Percentiles rank a stretch among this genome's conserved stretches.
phyloP scores from a whole-genome alignment of 2,113 vertebrate species.

The Terrapene triunguis region DNA sequence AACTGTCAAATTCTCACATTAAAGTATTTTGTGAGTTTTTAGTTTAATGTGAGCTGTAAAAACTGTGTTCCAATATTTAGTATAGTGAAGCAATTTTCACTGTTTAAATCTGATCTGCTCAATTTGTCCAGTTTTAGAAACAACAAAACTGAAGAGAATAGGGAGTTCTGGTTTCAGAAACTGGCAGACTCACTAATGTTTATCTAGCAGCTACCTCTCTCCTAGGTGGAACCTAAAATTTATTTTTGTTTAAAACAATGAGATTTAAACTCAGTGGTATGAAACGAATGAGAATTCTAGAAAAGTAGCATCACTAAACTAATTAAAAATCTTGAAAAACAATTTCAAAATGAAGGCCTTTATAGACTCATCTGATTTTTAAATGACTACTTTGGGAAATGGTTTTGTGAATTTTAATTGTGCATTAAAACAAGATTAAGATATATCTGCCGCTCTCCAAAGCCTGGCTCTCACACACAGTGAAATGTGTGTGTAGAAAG shows the following conservation, averaged over 20 bases:
- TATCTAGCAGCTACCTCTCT: background rate
- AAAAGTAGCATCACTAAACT: background rate
- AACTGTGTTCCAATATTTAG: background rate
- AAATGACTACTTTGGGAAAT: background rate
- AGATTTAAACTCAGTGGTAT: background rate
- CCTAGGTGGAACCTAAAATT: constrained; percentile 13
- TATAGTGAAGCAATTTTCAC: background rate
- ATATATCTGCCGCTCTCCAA: background rate
- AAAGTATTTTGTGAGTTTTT: background rate
- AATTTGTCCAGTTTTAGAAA: constrained; percentile 26
- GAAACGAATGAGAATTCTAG: background rate
- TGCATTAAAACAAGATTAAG: background rate
- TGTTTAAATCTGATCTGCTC: background rate
- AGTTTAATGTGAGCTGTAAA: background rate
- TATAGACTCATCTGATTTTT: background rate
- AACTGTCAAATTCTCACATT: background rate
- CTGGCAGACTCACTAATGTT: constrained; percentile 20
- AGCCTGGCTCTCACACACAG: background rate
- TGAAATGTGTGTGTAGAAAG: background rate
- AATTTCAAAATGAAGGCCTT: background rate
- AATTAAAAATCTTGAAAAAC: constrained; percentile 19
- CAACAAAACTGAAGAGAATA: background rate
- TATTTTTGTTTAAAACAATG: constrained; percentile 41
- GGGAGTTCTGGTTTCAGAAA: background rate
- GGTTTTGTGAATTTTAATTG: background rate